Base-by-base conservation (phyloP, 1,140 invertebrate genomes). In the Aphis gossypii region DNA sequence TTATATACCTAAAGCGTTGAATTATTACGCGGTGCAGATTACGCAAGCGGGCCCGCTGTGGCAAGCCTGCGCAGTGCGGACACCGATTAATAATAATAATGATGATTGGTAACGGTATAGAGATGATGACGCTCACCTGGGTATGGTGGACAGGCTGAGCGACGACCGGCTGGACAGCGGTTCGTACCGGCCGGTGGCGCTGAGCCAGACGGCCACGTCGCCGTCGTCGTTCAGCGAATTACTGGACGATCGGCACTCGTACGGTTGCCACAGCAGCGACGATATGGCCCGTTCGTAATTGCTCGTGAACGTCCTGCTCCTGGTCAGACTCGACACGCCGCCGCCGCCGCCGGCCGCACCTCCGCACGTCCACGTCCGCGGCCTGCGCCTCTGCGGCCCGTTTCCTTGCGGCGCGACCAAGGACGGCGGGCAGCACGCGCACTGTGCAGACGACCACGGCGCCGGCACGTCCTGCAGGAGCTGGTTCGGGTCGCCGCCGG, bases 241-340 rank as follows among this genome's bases (percentile, higher is more conserved):
- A 8, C 44, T 93, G 4, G 92, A 93, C 23, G 84, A 93, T n/a
- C 94, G 90, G 89, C 94, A 95, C 44, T 95, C 94, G 94, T 95
- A 95, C 5, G 95, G 95, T 89, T 95, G 94, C 94, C 94, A 95
- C 14, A 95, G 93, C 18, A 95, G 94, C 46, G 95, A 95, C 35
- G 94, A 94, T 84, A 95, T 94, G n/a, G 95, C 95, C 92, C 95
- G 94, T 88, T 94, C 94, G 87, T 94, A 94, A 35, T 84, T 93
- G 48, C 92, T 93, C 48, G 92, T 84, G 48, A 93, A 93, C 35
- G 92, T 93, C 35, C 92, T 35, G 14, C 76, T 93, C 48, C 76
- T 25, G 48, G 92, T 84, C 76, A 92, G 35, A 8, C 68, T 51
- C 25, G 92, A 84, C 4, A 23, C 51, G n/a, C 20, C 20, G 21